Percentiles rank a stretch among this genome's conserved stretches.
phyloP scores from a whole-genome alignment of 2,888 invertebrate species.

The Eupeodes latifasciatus region DNA sequence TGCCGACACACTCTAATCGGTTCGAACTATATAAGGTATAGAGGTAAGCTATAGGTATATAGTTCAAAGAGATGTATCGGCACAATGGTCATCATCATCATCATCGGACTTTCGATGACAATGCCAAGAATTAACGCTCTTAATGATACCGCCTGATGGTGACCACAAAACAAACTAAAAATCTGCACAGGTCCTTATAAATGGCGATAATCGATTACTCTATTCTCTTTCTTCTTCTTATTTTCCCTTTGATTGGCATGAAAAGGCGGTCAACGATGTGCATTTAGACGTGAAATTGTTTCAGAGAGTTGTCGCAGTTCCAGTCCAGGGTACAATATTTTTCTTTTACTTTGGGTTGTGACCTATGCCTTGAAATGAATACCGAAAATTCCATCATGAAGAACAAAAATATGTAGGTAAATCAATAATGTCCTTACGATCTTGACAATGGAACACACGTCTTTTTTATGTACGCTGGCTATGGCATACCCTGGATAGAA shows the following conservation, averaged over 20 bases:
- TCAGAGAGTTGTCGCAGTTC: constrained; percentile 47
- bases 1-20: constrained; percentile 45
- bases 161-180: constrained; percentile 60
- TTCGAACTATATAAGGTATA: constrained; percentile 25
- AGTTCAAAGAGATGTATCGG: constrained; percentile 69
- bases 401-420: constrained; percentile 39
- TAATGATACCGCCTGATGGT: constrained; percentile 68
- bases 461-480: background rate
- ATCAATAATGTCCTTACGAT: constrained; percentile 56
- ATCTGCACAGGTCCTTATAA: constrained; percentile 73
- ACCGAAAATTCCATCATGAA: background rate
- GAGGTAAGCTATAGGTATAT: background rate
- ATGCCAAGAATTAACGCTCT: constrained; percentile 69
- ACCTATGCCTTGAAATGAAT: constrained; percentile 36
- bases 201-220: constrained; percentile 77
- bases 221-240: constrained; percentile 56
- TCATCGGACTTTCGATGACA: constrained; percentile 53
- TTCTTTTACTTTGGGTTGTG: too few species aligned
- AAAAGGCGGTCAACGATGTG: constrained; percentile 77
- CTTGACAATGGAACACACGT: constrained; percentile 54
- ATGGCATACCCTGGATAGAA: constrained; percentile 8
- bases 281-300: constrained; percentile 77
- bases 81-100: constrained; percentile 39
- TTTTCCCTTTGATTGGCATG: constrained; percentile 71
- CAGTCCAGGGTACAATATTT: constrained; percentile 11